These are phyloP conservation scores for Lutraria rhynchaena DNA, from an alignment of 1,140 invertebrate species.

Conservation along the genomic window DNA sequence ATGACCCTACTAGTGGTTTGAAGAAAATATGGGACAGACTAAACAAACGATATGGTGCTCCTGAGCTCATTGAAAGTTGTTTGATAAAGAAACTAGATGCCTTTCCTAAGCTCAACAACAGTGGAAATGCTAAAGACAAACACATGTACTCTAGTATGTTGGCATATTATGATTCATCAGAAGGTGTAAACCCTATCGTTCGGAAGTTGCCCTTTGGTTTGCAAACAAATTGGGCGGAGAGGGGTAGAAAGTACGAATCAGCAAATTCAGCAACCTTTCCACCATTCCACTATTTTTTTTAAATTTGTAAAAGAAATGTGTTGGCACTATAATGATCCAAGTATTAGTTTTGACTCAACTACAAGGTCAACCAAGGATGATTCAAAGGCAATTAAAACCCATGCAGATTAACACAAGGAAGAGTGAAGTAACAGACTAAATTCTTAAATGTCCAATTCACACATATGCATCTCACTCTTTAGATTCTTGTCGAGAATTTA, in stretches of 20 bases:
- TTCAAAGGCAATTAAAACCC: background rate
- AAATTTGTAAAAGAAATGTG: constrained; percentile 41
- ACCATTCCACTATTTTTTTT: constrained; percentile 45
- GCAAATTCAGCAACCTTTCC: constrained; percentile 40
- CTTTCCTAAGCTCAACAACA: constrained; percentile 51
- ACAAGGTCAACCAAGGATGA: background rate
- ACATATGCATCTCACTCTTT: constrained; percentile 4
- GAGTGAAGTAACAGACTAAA: background rate
- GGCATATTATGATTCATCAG: constrained; percentile 61
- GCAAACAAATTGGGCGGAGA: constrained; percentile 57
- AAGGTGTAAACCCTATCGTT: constrained; percentile 56
- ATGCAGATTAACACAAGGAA: constrained; percentile 9
- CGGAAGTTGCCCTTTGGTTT: constrained; percentile 49
- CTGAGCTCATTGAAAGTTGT: constrained; percentile 44
- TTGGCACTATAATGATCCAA: constrained; percentile 45
- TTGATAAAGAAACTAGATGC: constrained; percentile 48
- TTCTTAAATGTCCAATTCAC: constrained; percentile 22
- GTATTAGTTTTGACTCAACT: constrained; percentile 37
- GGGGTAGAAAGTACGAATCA: constrained; percentile 51
- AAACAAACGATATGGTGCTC: constrained; percentile 43
- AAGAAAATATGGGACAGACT: constrained; percentile 34
- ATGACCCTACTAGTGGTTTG: background rate
- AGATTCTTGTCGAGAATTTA: constrained; percentile 20
- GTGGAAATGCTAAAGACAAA: constrained; percentile 56
- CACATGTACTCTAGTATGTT: constrained; percentile 9